Conservation (phyloP, 1,140 invertebrate species). For the Macrobrachium nipponense region DNA sequence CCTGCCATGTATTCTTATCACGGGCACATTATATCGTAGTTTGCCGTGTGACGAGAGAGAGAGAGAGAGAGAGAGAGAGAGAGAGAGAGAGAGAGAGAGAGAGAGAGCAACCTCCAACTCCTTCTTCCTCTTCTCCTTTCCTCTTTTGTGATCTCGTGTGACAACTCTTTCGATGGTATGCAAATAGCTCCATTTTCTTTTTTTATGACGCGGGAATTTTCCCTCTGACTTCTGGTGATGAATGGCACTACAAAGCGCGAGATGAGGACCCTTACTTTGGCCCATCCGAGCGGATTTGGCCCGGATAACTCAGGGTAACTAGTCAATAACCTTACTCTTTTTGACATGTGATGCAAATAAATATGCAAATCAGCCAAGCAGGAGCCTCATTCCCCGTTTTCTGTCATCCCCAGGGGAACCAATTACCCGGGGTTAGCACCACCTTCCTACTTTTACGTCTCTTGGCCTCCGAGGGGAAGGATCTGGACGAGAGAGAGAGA, state of each 20-base stretch:
- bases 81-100: not conserved
- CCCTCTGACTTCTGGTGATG: slow-evolving; percentile 52
- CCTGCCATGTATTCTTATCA: too few relatives aligned
- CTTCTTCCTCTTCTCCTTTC: not conserved
- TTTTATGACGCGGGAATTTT: slow-evolving; percentile 44
- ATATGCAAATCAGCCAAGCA: slow-evolving; percentile 64
- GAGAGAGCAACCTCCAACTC: not conserved
- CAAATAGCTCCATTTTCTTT: slow-evolving; percentile 58
- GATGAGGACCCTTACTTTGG: slow-evolving; percentile 47
- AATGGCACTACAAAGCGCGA: slow-evolving; percentile 17
- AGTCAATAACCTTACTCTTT: slow-evolving; percentile 64
- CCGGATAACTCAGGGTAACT: slow-evolving; percentile 64
- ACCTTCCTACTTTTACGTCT: slow-evolving; percentile 54
- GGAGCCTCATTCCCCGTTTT: slow-evolving; percentile 58
- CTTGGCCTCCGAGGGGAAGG: too few relatives aligned
- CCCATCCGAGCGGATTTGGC: slow-evolving; percentile 60
- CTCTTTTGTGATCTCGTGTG: slow-evolving; percentile 23
- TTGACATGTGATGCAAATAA: slow-evolving; percentile 65
- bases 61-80: not conserved
- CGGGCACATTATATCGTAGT: too few relatives aligned
- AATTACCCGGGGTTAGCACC: slow-evolving; percentile 62
- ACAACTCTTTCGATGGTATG: slow-evolving; percentile 47
- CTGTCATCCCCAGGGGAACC: slow-evolving; percentile 59
- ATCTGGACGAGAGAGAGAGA: too few relatives aligned
- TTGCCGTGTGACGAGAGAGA: not conserved